Evolutionary conservation across 2,113 vertebrate species (phyloP), one percentile per base, ranked within the genome.

Genomic region (Cacatua alba): DNA sequence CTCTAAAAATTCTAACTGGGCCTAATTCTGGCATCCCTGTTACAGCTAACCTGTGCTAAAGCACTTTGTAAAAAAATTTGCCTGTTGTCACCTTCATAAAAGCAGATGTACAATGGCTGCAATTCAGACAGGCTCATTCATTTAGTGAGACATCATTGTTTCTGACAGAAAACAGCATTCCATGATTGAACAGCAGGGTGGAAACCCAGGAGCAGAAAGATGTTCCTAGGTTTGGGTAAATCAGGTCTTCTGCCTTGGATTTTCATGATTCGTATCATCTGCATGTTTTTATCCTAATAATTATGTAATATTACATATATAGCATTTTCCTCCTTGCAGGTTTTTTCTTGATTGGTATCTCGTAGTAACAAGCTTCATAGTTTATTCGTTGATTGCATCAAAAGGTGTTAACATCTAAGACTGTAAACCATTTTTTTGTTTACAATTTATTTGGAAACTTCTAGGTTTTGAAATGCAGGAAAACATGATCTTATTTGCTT

Each of bases 41-140:
- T 69, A 43, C 23, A 53, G 19, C 29, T 41, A 39, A 57, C 55
- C 17, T 15, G 9, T n/a, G 26, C 49, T n/a, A 39, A 57, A 57
- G 17, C 31, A 8, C 3, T 10, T 37, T 4, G 7, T 41, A 41
- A 41, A 59, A 35, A 62, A 37, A 5, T 12, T 35, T 62, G 6
- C 17, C 46, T 18, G 4, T 52, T 31, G 11, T 53, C 18, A 52
- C 11, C 11, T 24, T 29, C 29, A 16, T 17, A 17, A 53, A 69
- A 48, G 9, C 35, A 16, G 48, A 17, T 4, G 8, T 24, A 4
- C 10, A 33, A n/a, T 0, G 17, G 37, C 51, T 72, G 55, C 33
- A 46, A 3, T 29, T 65, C 28, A 25, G 37, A 29, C 0, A 1
- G 6, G 26, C 10, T 80, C 24, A n/a, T 11, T 13, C 44, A 10